phyloP scores from a whole-genome alignment of 2,797 vertebrate genomes.

The Heteromormyrus szaboi region DNA sequence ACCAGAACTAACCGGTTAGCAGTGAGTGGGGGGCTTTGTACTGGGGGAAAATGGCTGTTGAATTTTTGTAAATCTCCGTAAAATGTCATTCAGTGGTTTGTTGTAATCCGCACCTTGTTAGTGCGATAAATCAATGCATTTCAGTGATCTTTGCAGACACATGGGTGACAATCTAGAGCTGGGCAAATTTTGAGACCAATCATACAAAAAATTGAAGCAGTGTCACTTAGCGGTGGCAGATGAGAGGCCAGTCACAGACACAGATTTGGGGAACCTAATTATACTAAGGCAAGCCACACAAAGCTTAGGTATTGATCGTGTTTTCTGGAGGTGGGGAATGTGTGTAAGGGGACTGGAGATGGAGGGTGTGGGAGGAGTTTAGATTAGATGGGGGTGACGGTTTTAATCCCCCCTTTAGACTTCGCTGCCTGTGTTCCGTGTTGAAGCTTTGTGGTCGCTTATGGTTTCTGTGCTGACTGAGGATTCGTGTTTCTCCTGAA shows the following conservation, averaged over 20 bases:
- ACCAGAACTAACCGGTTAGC: background rate
- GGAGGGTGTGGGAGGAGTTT: background rate
- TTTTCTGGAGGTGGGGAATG: background rate
- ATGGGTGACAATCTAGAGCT: background rate
- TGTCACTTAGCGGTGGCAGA: background rate
- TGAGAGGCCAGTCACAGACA: background rate
- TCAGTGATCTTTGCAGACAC: background rate
- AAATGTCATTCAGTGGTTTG: background rate
- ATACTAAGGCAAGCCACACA: background rate
- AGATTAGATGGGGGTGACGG: background rate
- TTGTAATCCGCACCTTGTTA: background rate
- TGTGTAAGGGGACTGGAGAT: background rate
- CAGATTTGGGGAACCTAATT: background rate
- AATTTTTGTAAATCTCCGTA: background rate
- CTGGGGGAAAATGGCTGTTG: background rate
- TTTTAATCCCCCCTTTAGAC: background rate
- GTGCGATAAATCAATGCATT: background rate
- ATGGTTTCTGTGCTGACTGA: background rate
- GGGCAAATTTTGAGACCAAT: background rate
- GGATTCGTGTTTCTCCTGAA: slow-evolving; percentile 34
- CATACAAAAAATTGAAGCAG: background rate
- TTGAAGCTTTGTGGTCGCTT: no score
- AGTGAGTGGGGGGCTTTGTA: background rate
- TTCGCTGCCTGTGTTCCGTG: background rate
- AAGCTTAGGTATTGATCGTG: background rate